These are phyloP conservation scores for Sciaenops ocellatus DNA, from an alignment of 2,797 vertebrate species.

Conservation along the genomic window DNA sequence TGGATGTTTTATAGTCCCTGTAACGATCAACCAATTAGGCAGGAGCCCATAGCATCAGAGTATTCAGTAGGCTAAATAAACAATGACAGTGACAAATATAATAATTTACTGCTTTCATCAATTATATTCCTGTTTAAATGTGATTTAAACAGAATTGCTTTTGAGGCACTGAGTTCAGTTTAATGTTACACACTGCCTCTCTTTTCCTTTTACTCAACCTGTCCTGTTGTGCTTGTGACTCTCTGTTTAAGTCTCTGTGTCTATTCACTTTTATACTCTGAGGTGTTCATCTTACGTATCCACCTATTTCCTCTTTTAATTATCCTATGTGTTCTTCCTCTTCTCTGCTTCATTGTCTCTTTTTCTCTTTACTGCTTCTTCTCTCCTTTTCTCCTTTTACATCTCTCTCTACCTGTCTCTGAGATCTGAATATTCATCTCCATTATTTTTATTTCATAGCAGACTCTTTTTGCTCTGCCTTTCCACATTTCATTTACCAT, in stretches of 20 bases:
- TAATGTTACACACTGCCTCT: neutral
- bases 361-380: neutral
- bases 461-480: neutral
- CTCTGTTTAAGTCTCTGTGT: neutral
- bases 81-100: neutral
- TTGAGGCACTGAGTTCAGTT: too few relatives aligned
- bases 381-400: neutral
- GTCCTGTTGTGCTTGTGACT: neutral
- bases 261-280: neutral
- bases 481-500: neutral
- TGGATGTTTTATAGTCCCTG: neutral
- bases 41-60: neutral
- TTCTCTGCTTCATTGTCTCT: neutral
- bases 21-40: neutral
- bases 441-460: slow-evolving; percentile 19
- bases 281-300: neutral
- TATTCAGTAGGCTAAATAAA: neutral
- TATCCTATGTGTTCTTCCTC: neutral
- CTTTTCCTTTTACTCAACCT: neutral
- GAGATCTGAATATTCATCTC: slow-evolving; percentile 45
- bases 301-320: neutral
- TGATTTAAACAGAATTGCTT: too few relatives aligned
- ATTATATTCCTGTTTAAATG: neutral
- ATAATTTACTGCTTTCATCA: neutral
- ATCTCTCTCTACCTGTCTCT: neutral